phyloP scores from a whole-genome alignment of 2,797 vertebrate species.

The Etheostoma nigrum region DNA sequence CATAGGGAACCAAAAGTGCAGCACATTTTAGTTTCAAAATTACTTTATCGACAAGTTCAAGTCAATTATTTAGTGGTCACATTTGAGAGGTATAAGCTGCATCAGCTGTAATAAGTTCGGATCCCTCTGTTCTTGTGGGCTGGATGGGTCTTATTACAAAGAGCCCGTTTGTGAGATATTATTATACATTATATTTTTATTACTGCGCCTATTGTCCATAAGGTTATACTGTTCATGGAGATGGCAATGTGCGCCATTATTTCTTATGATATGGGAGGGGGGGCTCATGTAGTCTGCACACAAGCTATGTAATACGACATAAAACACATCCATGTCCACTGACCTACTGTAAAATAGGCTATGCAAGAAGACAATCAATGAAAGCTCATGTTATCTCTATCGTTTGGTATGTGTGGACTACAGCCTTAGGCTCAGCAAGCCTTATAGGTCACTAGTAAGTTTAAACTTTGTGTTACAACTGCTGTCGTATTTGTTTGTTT shows the following conservation, averaged over 20 bases:
- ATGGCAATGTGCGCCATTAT: not conserved
- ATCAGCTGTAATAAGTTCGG: not conserved
- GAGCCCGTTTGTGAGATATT: not conserved
- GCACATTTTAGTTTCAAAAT: not conserved
- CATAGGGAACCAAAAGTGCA: not conserved
- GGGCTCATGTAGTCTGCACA: too few species aligned
- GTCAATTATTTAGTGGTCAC: conserved; percentile 1
- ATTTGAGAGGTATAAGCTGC: not conserved
- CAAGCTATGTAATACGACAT: not conserved
- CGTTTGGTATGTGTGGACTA: not conserved
- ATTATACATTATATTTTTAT: too few species aligned
- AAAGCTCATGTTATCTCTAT: not conserved
- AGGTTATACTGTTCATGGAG: not conserved
- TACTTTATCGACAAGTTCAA: conserved; percentile 4
- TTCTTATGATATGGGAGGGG: not conserved
- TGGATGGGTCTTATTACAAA: conserved; percentile 6
- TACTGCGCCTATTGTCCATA: not conserved
- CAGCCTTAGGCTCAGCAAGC: not conserved
- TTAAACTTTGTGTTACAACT: not conserved
- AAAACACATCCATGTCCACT: not conserved
- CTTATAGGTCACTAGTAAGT: not conserved
- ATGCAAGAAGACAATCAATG: not conserved
- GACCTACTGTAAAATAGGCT: not conserved
- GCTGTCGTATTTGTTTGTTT: too few species aligned
- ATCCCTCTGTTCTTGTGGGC: not conserved